Base-by-base conservation (phyloP, 2,113 vertebrate species). In the Pachycephala philippinensis region DNA sequence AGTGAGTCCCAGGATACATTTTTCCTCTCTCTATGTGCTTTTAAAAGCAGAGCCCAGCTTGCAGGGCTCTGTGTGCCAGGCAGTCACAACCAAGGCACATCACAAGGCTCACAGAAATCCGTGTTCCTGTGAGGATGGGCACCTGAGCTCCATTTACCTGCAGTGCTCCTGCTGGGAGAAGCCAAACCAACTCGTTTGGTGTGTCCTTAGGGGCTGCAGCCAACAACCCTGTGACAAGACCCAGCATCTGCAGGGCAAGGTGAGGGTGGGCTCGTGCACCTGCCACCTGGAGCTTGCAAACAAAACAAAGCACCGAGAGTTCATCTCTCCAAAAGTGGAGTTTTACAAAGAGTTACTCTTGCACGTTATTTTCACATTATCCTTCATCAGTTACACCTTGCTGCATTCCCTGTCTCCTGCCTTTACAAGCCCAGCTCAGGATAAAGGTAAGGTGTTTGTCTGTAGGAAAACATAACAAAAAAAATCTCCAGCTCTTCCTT, bases 141-240 rank as follows among this genome's bases (percentile, higher is more conserved):
- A 39, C 18, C 70, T 30, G 54, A 76, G 6, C 19, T 42, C 49
- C 33, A 2, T 1, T 3, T 5, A 7, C 60, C 82, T 61, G 50
- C 2, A 11, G 20, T 7, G n/a, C 28, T 57, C 3, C 47, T 45
- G 39, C 16, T 15, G 44, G 50, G 54, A 53, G 30, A 6, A 61
- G 30, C 63, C 42, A 40, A 69, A 15, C 1, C 1, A 37, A 4
- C 22, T 50, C 0, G 0, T 45, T 10, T n/a, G 26, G 9, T 20
- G 5, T 5, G 23, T 28, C 69, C 9, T 15, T 13, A 28, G 72
- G 39, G 83, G 39, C 71, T 60, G 47, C 52, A 45, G 28, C 3
- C 1, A 28, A 0, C 11, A 4, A 1, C 53, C 35, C 56, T 89
- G 22, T 23, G 71, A 33, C 28, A 71, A 3, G 22, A 3, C 8